These are phyloP conservation scores for Colossoma macropomum DNA, from an alignment of 2,113 vertebrate genomes.

Conservation along the genomic window DNA sequence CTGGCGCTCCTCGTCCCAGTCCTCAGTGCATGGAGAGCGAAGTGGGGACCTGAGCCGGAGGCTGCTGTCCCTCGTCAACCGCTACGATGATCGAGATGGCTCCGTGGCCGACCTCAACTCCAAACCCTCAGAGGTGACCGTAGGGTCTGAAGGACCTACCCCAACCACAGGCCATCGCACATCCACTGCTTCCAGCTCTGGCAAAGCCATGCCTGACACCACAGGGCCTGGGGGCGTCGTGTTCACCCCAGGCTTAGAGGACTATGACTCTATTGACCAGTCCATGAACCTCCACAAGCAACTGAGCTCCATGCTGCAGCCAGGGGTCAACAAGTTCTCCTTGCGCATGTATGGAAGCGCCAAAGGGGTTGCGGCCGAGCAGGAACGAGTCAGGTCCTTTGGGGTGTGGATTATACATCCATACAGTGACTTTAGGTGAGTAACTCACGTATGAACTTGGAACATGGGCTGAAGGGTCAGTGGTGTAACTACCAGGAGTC, in stretches of 20 bases:
- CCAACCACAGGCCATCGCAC: background rate
- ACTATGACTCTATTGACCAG: constrained; percentile 46
- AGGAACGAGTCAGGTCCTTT: constrained; percentile 93
- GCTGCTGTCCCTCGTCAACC: constrained; percentile 68
- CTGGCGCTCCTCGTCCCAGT: constrained; percentile 66
- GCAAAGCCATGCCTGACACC: constrained; percentile 15
- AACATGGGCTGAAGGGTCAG: background rate
- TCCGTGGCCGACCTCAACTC: constrained; percentile 60
- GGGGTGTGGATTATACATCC: constrained; percentile 98
- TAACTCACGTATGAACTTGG: constrained; percentile 22
- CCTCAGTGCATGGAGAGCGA: constrained; percentile 57
- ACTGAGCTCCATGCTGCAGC: constrained; percentile 89
- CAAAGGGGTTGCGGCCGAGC: constrained; percentile 93
- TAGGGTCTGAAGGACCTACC: constrained; percentile 46
- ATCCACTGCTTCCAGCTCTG: constrained; percentile 62
- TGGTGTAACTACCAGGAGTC: background rate
- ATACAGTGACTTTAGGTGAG: constrained; percentile 98
- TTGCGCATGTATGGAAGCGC: constrained; percentile 96
- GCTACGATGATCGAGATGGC: constrained; percentile 65
- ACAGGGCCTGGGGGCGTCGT: background rate
- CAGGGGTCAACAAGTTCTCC: constrained; percentile 96
- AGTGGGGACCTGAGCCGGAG: constrained; percentile 66
- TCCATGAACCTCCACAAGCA: constrained; percentile 84
- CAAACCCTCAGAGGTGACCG: constrained; percentile 45
- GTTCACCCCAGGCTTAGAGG: constrained; percentile 30